These are phyloP conservation scores for Triplophysa tibetana DNA, from an alignment of 2,113 vertebrate genomes.

Conservation along the genomic window DNA sequence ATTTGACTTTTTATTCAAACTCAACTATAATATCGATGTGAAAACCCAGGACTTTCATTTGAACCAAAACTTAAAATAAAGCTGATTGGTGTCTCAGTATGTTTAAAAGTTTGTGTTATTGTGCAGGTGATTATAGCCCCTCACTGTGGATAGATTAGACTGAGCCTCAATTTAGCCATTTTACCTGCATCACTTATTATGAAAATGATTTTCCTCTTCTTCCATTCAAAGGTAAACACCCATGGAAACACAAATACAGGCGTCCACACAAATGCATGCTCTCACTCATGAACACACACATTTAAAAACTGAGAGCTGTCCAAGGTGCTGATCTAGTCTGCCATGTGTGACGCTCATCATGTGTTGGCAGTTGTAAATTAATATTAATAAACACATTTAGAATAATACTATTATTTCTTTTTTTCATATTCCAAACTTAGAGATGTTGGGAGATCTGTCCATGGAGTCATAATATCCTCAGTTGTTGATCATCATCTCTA, in stretches of 20 bases:
- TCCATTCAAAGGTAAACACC: conserved; percentile 40
- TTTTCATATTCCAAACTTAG: background rate
- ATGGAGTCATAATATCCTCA: background rate
- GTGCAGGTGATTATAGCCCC: conserved; percentile 34
- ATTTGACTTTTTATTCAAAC: conserved; percentile 46
- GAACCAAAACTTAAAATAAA: conserved; percentile 44
- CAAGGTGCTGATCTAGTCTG: conserved; percentile 59
- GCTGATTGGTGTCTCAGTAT: conserved; percentile 38
- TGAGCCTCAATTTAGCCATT: conserved; percentile 1
- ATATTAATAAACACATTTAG: background rate
- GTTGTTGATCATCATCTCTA: background rate
- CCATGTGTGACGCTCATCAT: background rate
- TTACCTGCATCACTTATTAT: background rate
- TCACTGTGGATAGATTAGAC: conserved; percentile 36
- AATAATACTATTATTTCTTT: background rate
- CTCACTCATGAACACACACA: background rate
- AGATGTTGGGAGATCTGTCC: background rate
- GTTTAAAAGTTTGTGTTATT: conserved; percentile 12
- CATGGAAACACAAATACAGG: conserved; percentile 1
- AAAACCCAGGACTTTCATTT: conserved; percentile 26
- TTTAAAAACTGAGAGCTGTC: conserved; percentile 52
- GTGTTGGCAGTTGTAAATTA: background rate
- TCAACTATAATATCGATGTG: conserved; percentile 32
- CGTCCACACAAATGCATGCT: conserved; percentile 21
- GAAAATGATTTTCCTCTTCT: background rate